Conservation (phyloP, 2,797 vertebrate genomes). For the Okamejei kenojei region DNA sequence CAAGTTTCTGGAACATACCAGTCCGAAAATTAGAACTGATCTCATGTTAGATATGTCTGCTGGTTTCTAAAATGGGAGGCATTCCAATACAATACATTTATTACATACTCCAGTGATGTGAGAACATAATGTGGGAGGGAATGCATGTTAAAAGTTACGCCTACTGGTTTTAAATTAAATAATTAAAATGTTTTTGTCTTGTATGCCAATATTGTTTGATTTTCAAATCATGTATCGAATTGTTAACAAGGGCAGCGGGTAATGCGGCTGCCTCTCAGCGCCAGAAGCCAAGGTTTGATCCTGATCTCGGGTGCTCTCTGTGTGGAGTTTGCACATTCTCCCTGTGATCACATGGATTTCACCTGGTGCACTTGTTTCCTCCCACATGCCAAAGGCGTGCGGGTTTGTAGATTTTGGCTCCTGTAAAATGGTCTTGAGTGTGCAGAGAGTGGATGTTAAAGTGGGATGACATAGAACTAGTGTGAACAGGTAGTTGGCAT, state of each 20-base stretch:
- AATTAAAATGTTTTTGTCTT: neutral
- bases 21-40: neutral
- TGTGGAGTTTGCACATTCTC: too few species aligned
- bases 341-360: too few species aligned
- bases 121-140: neutral
- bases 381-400: too few species aligned
- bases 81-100: neutral
- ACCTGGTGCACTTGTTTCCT: too few species aligned
- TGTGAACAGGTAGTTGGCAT: too few species aligned
- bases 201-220: neutral
- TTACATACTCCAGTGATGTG: neutral
- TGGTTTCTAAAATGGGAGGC: neutral
- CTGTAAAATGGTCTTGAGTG: too few species aligned
- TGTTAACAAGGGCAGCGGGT: neutral
- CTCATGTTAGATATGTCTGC: neutral
- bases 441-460: too few species aligned
- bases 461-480: too few species aligned
- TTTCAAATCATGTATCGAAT: neutral
- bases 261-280: too few species aligned
- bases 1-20: neutral
- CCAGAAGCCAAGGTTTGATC: too few species aligned
- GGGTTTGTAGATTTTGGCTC: too few species aligned
- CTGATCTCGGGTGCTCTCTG: too few species aligned
- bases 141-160: neutral
- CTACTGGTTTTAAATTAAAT: neutral